Conservation (phyloP, 2,888 invertebrate species). For the Serrognathus titanus region DNA sequence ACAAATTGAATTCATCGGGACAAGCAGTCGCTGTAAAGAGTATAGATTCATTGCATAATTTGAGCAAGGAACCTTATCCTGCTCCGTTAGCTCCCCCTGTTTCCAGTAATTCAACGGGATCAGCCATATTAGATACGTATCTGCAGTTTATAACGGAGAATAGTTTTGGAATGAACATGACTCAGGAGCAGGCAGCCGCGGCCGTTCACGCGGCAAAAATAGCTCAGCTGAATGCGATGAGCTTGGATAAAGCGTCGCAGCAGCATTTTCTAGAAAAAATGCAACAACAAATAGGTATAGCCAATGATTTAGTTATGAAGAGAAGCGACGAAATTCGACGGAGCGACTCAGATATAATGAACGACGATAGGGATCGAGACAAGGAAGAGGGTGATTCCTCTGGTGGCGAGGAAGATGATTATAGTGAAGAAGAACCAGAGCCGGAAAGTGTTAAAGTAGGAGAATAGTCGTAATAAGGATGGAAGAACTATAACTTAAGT, state of each 20-base stretch:
- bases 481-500: slow-evolving; percentile 26
- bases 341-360: slow-evolving; percentile 57
- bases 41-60: slow-evolving; percentile 60
- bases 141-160: slow-evolving; percentile 85
- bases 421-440: slow-evolving; percentile 52
- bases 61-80: slow-evolving; percentile 66
- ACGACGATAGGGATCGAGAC: slow-evolving; percentile 47
- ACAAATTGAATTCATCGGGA: slow-evolving; percentile 44
- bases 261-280: slow-evolving; percentile 63
- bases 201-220: slow-evolving; percentile 76
- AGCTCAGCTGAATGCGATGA: slow-evolving; percentile 71
- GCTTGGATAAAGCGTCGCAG: slow-evolving; percentile 50
- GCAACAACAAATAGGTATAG: slow-evolving; percentile 59
- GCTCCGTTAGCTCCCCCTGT: slow-evolving; percentile 54
- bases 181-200: slow-evolving; percentile 64
- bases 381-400: slow-evolving; percentile 53
- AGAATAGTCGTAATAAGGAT: slow-evolving; percentile 37
- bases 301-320: slow-evolving; percentile 57
- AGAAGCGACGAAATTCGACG: slow-evolving; percentile 49
- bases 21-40: slow-evolving; percentile 65
- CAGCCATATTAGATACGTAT: slow-evolving; percentile 82
- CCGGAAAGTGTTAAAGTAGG: slow-evolving; percentile 51
- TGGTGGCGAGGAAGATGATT: slow-evolving; percentile 56
- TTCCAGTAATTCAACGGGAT: slow-evolving; percentile 59
- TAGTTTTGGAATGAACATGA: slow-evolving; percentile 65